phyloP scores from a whole-genome alignment of 2,113 vertebrate genomes.

The Cynocephalus volans region DNA sequence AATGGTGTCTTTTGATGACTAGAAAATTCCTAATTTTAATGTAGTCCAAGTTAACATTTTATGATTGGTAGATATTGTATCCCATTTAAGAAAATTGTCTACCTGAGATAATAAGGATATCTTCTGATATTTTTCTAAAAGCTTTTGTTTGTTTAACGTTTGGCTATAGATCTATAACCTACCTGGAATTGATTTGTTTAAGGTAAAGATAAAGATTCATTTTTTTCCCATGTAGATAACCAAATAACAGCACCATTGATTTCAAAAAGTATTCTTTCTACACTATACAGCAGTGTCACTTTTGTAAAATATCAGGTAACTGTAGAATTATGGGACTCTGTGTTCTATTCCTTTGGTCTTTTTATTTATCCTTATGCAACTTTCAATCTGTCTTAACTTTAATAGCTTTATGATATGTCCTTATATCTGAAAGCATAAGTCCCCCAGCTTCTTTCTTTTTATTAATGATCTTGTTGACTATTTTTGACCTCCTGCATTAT shows the following conservation, averaged over 20 bases:
- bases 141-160: neutral
- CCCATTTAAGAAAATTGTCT: neutral
- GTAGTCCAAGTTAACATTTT: neutral
- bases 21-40: conserved; percentile 52
- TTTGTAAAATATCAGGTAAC: neutral
- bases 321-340: neutral
- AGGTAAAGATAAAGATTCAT: neutral
- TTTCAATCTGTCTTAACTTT: conserved; percentile 36
- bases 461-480: conserved; percentile 4
- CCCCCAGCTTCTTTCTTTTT: neutral
- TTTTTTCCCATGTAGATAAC: neutral
- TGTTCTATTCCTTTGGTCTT: neutral
- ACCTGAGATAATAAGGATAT: neutral
- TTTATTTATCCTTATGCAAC: neutral
- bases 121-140: neutral
- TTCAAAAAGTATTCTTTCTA: neutral
- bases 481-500: neutral
- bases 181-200: neutral
- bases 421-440: neutral
- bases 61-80: neutral
- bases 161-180: neutral
- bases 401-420: neutral
- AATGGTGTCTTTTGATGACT: neutral
- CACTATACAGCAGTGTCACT: neutral
- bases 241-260: neutral